Conservation (phyloP, 2,888 invertebrate genomes). For the Lithosia quadra region DNA sequence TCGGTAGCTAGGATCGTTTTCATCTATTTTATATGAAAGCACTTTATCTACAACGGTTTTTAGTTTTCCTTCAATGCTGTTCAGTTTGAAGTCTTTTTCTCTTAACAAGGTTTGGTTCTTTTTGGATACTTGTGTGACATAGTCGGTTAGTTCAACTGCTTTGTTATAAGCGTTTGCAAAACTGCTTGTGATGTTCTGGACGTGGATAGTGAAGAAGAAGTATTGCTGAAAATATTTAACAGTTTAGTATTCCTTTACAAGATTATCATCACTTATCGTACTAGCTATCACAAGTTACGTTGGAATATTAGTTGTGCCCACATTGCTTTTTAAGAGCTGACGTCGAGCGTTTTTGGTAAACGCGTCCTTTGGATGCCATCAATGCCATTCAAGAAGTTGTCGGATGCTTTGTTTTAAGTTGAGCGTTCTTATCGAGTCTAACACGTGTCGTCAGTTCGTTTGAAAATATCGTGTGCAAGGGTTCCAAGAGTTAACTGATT, state of each 20-base stretch:
- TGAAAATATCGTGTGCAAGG: too few species aligned
- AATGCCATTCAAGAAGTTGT: neutral
- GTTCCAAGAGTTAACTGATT: too few species aligned
- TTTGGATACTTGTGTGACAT: constrained; percentile 59
- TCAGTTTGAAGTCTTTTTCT: constrained; percentile 58
- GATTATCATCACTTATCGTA: neutral
- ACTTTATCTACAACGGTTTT: constrained; percentile 63
- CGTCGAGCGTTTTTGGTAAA: too few species aligned
- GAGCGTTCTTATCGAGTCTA: too few species aligned
- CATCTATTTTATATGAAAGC: constrained; percentile 66
- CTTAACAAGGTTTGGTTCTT: constrained; percentile 57
- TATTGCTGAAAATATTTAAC: constrained; percentile 73
- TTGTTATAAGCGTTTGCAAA: constrained; percentile 69
- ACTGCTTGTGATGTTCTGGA: constrained; percentile 67
- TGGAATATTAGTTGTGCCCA: neutral
- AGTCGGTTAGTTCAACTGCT: constrained; percentile 57
- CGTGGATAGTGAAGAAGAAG: constrained; percentile 69
- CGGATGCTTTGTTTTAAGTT: neutral
- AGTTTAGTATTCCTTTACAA: neutral
- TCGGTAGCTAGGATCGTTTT: constrained; percentile 61
- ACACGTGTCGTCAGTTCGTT: too few species aligned
- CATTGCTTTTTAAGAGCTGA: too few species aligned
- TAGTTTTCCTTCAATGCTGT: constrained; percentile 65
- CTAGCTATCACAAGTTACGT: constrained; percentile 1
- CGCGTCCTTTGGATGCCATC: too few species aligned